Evolutionary conservation across 2,113 vertebrate genomes (phyloP).

Genomic region (Acrocephalus kingi): DNA sequence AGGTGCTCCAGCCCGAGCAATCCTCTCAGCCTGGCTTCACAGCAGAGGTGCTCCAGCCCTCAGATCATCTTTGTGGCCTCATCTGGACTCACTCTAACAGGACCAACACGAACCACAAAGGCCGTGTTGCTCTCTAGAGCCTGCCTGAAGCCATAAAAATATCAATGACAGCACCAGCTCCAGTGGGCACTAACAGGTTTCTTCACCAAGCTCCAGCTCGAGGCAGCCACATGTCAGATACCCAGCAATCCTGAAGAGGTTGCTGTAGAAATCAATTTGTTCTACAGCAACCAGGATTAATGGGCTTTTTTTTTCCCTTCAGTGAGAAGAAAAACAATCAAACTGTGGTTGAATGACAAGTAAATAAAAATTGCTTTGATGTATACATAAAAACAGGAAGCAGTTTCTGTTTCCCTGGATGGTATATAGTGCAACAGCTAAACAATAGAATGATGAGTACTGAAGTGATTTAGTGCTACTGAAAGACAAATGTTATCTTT

Average conservation of each 20-base stretch:
- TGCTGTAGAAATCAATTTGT: slow-evolving; percentile 2
- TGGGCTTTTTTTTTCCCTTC: not conserved
- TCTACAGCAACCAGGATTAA: not conserved
- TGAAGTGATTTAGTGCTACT: slow-evolving; percentile 18
- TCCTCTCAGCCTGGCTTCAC: not conserved
- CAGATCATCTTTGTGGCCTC: not conserved
- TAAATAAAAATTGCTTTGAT: slow-evolving; percentile 24
- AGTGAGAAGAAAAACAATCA: not conserved
- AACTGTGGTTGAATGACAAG: not conserved
- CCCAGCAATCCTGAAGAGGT: not conserved
- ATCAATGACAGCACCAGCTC: not conserved
- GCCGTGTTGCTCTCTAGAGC: not conserved
- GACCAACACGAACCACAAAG: fast-evolving
- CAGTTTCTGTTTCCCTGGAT: not conserved
- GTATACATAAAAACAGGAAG: not conserved
- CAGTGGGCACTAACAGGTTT: not conserved
- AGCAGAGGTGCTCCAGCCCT: not conserved
- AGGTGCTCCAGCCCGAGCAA: not conserved
- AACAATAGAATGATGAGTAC: not conserved
- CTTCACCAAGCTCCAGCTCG: not conserved
- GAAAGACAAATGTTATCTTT: slow-evolving; percentile 1
- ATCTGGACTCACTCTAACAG: not conserved
- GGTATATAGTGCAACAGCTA: not conserved
- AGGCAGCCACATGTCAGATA: fast-evolving
- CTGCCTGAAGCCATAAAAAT: not conserved